Percentiles rank a stretch among this genome's conserved stretches.
Conservation (phyloP, 1,140 invertebrate genomes). For the Pseudomyrmex gracilis region DNA sequence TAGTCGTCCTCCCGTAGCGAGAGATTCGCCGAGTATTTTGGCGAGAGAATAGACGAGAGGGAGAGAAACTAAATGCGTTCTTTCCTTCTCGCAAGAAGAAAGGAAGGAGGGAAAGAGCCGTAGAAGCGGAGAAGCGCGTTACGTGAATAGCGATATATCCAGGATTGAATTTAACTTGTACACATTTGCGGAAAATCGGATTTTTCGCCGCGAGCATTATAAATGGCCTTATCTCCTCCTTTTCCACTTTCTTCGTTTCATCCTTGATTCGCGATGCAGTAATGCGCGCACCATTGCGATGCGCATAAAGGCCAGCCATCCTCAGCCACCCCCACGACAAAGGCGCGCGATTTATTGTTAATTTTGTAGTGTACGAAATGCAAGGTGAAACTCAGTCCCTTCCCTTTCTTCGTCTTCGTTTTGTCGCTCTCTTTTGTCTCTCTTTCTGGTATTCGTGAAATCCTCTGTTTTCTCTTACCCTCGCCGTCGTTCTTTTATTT, state of each 20-base stretch:
- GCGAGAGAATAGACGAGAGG: constrained; percentile 7
- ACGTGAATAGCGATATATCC: constrained; percentile 27
- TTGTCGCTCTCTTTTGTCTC: not conserved
- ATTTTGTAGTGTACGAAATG: constrained; percentile 25
- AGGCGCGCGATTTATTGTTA: constrained; percentile 47
- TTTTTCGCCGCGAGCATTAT: constrained; percentile 41
- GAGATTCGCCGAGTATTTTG: constrained; percentile 26
- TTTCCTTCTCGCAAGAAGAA: not conserved
- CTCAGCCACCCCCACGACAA: constrained; percentile 27
- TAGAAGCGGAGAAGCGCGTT: not conserved
- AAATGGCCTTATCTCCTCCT: not conserved
- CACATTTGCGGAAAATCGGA: constrained; percentile 28
- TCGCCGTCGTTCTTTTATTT: constrained; percentile 16
- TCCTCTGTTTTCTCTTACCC: not conserved
- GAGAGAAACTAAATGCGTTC: not conserved
- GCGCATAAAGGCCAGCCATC: constrained; percentile 51
- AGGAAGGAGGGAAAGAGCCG: not conserved
- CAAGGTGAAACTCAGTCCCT: constrained; percentile 5
- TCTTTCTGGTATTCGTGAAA: not conserved
- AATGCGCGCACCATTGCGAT: constrained; percentile 44
- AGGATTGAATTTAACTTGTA: constrained; percentile 40
- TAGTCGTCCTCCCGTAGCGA: constrained; percentile 44
- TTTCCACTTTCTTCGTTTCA: constrained; percentile 14
- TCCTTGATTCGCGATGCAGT: constrained; percentile 32
- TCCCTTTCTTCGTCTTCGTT: constrained; percentile 3